These are phyloP conservation scores for Machimus atricapillus DNA, from an alignment of 2,888 invertebrate genomes.

Conservation along the genomic window DNA sequence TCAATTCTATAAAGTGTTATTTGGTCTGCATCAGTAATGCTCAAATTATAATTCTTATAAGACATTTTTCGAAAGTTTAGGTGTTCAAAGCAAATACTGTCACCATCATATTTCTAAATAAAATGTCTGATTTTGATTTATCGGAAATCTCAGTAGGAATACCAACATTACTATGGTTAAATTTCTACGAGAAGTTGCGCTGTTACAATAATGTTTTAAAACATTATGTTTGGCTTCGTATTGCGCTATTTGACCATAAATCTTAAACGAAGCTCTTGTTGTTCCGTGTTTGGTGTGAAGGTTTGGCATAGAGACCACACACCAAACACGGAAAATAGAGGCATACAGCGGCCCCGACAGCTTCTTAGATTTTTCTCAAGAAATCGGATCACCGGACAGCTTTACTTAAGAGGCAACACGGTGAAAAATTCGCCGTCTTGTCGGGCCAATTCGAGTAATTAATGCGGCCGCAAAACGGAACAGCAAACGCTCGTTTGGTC, in stretches of 20 bases:
- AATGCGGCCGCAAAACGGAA: constrained; percentile 23
- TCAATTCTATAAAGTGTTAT: too few species aligned
- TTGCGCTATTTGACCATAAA: not conserved
- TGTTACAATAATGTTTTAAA: too few species aligned
- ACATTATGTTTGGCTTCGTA: too few species aligned
- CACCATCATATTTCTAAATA: too few species aligned
- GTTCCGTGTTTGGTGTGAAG: not conserved
- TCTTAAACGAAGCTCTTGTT: not conserved
- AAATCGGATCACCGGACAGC: not conserved
- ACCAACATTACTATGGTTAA: too few species aligned
- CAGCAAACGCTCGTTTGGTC: constrained; percentile 16
- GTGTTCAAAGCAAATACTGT: too few species aligned
- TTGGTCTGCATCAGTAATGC: too few species aligned
- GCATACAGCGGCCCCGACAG: not conserved
- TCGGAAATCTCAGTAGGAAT: too few species aligned
- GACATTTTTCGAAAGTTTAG: too few species aligned
- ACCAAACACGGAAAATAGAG: not conserved
- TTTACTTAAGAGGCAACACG: not conserved
- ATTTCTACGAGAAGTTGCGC: too few species aligned
- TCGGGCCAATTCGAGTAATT: constrained; percentile 14
- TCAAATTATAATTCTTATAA: too few species aligned
- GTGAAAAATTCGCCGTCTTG: constrained; percentile 5
- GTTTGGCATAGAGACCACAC: not conserved
- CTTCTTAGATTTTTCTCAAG: not conserved
- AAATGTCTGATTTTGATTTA: too few species aligned